Conservation (phyloP, 2,113 vertebrate genomes). For the Plestiodon gilberti region DNA sequence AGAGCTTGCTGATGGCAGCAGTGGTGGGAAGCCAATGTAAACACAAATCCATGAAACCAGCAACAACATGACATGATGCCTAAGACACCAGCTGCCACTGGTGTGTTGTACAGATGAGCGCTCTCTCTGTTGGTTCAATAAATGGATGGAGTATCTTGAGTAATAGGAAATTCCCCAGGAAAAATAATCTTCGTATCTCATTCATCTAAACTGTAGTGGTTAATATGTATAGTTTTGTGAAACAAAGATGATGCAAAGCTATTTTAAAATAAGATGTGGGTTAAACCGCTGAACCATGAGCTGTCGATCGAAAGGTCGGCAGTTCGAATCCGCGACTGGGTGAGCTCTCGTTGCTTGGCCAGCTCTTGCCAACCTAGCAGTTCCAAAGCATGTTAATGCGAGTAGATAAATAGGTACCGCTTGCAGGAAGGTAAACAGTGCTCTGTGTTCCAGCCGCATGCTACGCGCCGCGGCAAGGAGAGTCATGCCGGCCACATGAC, state of each 20-base stretch:
- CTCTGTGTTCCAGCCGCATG: too few species aligned
- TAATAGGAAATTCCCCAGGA: background rate
- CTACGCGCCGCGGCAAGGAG: too few species aligned
- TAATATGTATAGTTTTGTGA: background rate
- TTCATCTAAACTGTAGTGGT: background rate
- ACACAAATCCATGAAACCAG: background rate
- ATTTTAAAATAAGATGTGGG: background rate
- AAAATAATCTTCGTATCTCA: accelerated
- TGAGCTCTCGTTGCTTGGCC: too few species aligned
- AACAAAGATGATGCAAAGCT: background rate
- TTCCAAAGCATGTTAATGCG: too few species aligned
- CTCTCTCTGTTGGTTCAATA: background rate
- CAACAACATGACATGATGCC: accelerated
- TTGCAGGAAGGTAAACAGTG: too few species aligned
- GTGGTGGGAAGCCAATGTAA: background rate
- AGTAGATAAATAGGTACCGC: too few species aligned
- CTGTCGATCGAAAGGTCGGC: too few species aligned
- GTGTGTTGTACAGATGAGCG: background rate
- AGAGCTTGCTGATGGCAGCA: background rate
- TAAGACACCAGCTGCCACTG: background rate
- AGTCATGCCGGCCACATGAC: too few species aligned
- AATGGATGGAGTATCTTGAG: background rate
- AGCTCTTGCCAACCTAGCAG: too few species aligned
- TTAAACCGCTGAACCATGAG: too few species aligned
- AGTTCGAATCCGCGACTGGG: too few species aligned